Base-by-base conservation (phyloP, 1,140 invertebrate species). In the Colletes gigas region DNA sequence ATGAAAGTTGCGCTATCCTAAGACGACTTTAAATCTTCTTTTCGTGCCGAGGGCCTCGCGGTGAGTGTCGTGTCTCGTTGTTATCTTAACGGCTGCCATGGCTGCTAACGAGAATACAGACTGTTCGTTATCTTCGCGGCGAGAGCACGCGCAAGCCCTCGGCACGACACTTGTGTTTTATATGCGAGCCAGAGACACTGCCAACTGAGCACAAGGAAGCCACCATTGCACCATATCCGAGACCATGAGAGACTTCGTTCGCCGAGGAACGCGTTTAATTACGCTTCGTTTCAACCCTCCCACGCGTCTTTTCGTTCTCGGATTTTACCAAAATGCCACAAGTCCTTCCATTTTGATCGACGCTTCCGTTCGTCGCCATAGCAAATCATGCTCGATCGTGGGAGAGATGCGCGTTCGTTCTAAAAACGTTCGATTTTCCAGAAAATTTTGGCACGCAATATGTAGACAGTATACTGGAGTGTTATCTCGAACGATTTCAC, bases 51-150 rank as follows among this genome's bases (percentile, higher is more conserved):
- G 54, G 52, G 55, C 60, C 30, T 73, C 70, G 70, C 79, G 60
- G 66, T 78, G 79, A 82, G 67, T 74, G 83, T 82, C 83, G 83
- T 78, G 84, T 87, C 79, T 84, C 86, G 83, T 79, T 86, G 88
- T 86, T 88, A 90, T 89, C 88, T 87, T 87, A 89, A 90, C 85
- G 87, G 88, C 83, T 86, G 82, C 78, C 81, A 84, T 68, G 88
- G 80, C 83, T 83, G 84, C 87, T 84, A 90, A 89, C 81, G 88
- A 87, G 89, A 90, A 89, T 90, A 88, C 88, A 83, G 88, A 85
- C 84, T 83, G 85, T 86, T 88, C 87, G 89, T 90, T 90, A 90
- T 90, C 89, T 90, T 72, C 60, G 77, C 78, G 76, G 84, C 80
- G 66, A 89, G 89, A 89, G 88, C 87, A 89, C 87, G 89, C 88